Evolutionary conservation across 2,888 invertebrate genomes (phyloP), one percentile per base, ranked within the genome.

Genomic region (Pachymerium ferrugineum): DNA sequence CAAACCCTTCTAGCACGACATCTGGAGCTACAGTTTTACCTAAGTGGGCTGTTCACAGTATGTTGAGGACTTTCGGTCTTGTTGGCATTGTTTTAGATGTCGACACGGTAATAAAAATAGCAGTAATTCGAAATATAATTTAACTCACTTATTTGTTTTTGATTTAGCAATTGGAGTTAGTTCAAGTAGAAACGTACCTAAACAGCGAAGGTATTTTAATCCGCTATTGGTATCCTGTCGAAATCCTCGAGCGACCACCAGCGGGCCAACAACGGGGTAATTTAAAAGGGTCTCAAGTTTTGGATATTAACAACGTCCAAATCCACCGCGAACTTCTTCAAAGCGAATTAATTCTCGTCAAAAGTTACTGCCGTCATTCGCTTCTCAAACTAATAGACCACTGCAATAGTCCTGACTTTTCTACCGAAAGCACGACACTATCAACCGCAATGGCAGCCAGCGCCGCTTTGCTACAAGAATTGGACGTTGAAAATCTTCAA

Each of bases 71-170:
- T 0, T 82, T 83, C 77, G 81, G 82, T 19, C 77, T 82, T 25
- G 79, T 80, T n/a, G 83, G 83, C 25, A 81, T 81, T 28, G 82
- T 83, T 0, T 76, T 83, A n/a, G 82, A 82, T 77, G 77, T 82
- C 28, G 82, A 83, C 76, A 78, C 78, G 74, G 81, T 80, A 77
- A 78, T 35, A 35, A n/a, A 35, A 35, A 35, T 12, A 35, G 12
- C 38, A 35, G n/a, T 16, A 29, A 12, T 29, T 16, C 12, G 28
- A 30, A 22, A 28, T 29, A 29, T 25, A 68, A 29, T 68, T 3
- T 22, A 29, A 67, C 14, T 28, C 29, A 12, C 16, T 70, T 73
- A 38, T 19, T 29, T 1, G 0, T 54, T 54, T 22, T 67, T 77
- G n/a, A n/a, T 76, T 10, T 77, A 82, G 81, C 76, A 77, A 8